Evolutionary conservation across 2,113 vertebrate species (phyloP), one percentile per base, ranked within the genome.

Genomic region (Centropristis striata): DNA sequence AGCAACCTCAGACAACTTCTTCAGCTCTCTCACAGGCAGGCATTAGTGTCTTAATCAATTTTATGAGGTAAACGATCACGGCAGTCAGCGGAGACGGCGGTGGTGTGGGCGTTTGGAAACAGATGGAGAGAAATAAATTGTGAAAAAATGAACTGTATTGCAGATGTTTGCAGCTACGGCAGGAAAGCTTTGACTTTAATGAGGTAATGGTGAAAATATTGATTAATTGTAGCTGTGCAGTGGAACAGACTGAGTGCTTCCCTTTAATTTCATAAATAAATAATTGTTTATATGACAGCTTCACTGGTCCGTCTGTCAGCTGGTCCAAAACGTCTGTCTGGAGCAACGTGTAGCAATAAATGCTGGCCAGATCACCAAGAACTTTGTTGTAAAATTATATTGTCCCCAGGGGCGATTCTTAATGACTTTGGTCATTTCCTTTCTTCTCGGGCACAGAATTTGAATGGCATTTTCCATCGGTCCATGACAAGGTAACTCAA

Each of bases 11-110:
- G 63, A 60, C 61, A 68, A 49, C 59, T 82, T 75, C 58, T 44
- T 61, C 55, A 69, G n/a, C n/a, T 59, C 66, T 46, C 64, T 78
- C 70, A 74, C 13, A 8, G 49, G 55, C 65, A n/a, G 20, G 9
- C 73, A 79, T 81, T 73, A 81, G 61, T 59, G 65, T 81, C 63
- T 39, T 78, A 41, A 88, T 86, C 74, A 73, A 47, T 68, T 78
- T 70, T 73, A 63, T n/a, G 41, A 70, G 65, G 39, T 39, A 83
- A 67, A 81, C 13, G 2, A 68, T 41, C 25, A 27, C 53, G 15
- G 66, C 47, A 23, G 77, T 32, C 58, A 42, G 44, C 5, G 15
- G 46, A 61, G 72, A 65, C 11, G 20, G 46, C 8, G 18, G 36
- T 28, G 49, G 65, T 42, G 74, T 60, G 50, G 54, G 37, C 7